These are phyloP conservation scores for Thymelicus acteon DNA, from an alignment of 2,888 invertebrate genomes.

Conservation along the genomic window DNA sequence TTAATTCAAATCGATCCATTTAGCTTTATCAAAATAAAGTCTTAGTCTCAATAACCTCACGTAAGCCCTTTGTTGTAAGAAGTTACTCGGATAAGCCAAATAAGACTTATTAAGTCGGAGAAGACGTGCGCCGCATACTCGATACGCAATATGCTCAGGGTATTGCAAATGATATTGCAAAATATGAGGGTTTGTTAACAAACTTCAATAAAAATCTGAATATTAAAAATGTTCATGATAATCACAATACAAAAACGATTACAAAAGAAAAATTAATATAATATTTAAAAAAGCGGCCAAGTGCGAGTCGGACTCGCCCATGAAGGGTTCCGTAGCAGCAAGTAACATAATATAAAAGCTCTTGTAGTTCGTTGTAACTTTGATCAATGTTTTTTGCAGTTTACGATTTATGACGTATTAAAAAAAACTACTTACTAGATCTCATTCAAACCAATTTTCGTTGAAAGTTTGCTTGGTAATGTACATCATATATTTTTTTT, in stretches of 20 bases:
- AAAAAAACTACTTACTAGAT: too few species aligned
- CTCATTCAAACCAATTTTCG: too few species aligned
- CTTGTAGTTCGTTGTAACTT: too few species aligned
- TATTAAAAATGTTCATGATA: not conserved
- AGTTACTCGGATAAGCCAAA: slow-evolving; percentile 25
- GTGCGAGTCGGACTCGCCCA: too few species aligned
- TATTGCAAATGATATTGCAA: not conserved
- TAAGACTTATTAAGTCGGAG: slow-evolving; percentile 19
- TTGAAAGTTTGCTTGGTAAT: too few species aligned
- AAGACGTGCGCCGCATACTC: slow-evolving; percentile 7
- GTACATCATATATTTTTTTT: too few species aligned
- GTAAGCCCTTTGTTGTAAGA: slow-evolving; percentile 13
- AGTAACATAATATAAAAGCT: too few species aligned
- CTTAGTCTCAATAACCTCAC: slow-evolving; percentile 13
- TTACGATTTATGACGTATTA: too few species aligned
- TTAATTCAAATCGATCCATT: not conserved
- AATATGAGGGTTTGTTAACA: not conserved
- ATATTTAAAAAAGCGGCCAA: not conserved
- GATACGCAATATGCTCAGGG: slow-evolving; percentile 4
- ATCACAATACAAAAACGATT: not conserved
- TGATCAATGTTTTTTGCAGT: too few species aligned
- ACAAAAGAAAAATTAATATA: not conserved
- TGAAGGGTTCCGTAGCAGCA: too few species aligned
- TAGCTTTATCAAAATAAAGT: not conserved
- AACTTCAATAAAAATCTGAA: not conserved